phyloP scores from a whole-genome alignment of 2,113 vertebrate species.

The Polypterus bichir region DNA sequence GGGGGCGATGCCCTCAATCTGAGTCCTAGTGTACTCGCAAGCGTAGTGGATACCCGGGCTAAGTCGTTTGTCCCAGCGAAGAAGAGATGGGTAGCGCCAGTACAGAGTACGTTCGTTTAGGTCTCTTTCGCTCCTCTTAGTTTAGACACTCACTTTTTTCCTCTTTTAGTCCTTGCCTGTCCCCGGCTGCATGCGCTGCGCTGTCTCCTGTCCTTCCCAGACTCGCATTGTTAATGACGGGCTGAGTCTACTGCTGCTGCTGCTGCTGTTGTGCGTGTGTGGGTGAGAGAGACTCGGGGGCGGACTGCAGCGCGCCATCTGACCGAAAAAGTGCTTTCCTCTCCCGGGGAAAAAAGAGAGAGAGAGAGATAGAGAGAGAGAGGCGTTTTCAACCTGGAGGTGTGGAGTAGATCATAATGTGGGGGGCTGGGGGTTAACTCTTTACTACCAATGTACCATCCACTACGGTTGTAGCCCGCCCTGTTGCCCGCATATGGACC shows the following conservation, averaged over 20 bases:
- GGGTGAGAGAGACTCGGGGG: constrained; percentile 65
- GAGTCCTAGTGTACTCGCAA: too few relatives aligned
- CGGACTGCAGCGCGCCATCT: constrained; percentile 66
- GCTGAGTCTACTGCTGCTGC: constrained; percentile 15
- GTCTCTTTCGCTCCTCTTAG: background rate
- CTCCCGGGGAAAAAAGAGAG: constrained; percentile 42
- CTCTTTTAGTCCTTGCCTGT: background rate
- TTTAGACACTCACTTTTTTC: background rate
- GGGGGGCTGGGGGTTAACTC: constrained; percentile 13
- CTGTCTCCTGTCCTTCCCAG: constrained; percentile 52
- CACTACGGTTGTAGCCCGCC: too few relatives aligned
- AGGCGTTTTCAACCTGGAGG: constrained; percentile 41
- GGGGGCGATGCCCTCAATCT: too few relatives aligned
- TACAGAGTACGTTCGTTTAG: too few relatives aligned
- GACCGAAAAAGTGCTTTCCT: constrained; percentile 69
- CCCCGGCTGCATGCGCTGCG: constrained; percentile 25
- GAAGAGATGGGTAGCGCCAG: too few relatives aligned
- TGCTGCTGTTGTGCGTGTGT: constrained; percentile 46
- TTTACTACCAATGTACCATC: too few relatives aligned
- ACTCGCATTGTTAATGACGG: constrained; percentile 56
- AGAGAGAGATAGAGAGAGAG: constrained; percentile 16
- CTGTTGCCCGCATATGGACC: too few relatives aligned
- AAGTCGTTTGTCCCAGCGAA: too few relatives aligned
- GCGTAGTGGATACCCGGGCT: too few relatives aligned
- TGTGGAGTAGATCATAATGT: constrained; percentile 39